Base-by-base conservation (phyloP, 30 jellyfish, hydroid and myxozoan genomes). In the Aurelia coerulea region DNA sequence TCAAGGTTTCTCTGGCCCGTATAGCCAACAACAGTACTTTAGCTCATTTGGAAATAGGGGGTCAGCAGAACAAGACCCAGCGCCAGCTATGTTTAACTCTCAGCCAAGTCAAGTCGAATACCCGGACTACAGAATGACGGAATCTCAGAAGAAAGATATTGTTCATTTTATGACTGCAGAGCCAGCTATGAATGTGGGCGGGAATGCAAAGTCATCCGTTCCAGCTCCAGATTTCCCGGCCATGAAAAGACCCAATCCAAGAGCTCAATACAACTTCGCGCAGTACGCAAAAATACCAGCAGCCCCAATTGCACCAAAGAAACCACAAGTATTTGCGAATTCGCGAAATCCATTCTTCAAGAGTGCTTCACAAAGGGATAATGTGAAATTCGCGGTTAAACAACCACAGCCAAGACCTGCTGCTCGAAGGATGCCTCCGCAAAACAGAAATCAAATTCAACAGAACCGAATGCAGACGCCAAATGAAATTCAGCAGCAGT, bases 161-260 rank as follows among this genome's bases (percentile, higher is more conserved):
- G 62, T 72, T 46, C 73, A 41, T 8, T 17, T 29, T 32, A 31
- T 69, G 52, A 17, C 37, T 1, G 77, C 71, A 33, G 80, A 70
- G 53, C 34, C 34, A 17, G 86, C 92, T 7, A 31, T 13, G 83
- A 50, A n/a, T 35, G 80, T 42, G 3, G 23, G 53, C n/a, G 92
- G 92, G 10, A 66, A 83, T 4, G 17, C 79, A 37, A 83, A 83
- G 49, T 83, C 92, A 5, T 54, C 86, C 32, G 70, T 83, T 29
- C 92, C 92, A 17, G 33, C 73, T 15, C 80, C 86, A 23, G 67
- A 5, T 29, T n/a, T 16, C 18, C 66, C 77, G 46, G 33, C 52
- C 34, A 23, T 34, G 16, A 46, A 35, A 17, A 73, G 16, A 2
- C 59, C 62, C 15, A 67, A 16, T 29, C 68, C 68, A 29, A 33